A percentile compares a stretch with the other conserved stretches of the same genome.
Evolutionary conservation across 2,797 vertebrate species (phyloP).

Genomic region (Cirrhinus molitorella): DNA sequence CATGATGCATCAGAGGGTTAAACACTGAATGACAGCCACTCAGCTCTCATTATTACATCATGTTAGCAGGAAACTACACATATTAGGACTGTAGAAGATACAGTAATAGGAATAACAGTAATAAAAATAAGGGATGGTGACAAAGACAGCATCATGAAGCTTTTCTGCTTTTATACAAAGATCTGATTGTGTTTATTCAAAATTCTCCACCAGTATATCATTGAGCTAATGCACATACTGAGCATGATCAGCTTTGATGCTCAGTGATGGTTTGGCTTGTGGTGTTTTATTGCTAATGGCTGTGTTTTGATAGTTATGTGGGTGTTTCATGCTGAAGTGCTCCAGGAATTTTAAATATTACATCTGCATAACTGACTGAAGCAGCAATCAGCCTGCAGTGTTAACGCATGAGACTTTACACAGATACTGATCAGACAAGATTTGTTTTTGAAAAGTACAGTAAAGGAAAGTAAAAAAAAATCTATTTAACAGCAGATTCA

Average conservation of each 20-base stretch:
- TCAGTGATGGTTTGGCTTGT: background rate
- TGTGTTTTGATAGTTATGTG: background rate
- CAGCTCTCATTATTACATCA: background rate
- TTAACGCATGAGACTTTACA: no score
- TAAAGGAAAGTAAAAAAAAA: no score
- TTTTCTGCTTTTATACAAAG: background rate
- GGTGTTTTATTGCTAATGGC: background rate
- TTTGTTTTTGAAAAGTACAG: no score
- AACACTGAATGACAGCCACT: background rate
- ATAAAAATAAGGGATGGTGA: background rate
- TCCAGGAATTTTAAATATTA: constrained; percentile 16
- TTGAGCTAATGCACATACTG: background rate
- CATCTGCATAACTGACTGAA: constrained; percentile 21
- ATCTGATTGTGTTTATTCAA: background rate
- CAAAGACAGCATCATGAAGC: background rate
- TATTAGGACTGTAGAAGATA: background rate
- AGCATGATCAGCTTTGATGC: background rate
- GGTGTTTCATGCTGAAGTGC: constrained; percentile 15
- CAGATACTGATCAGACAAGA: no score
- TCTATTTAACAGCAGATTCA: no score
- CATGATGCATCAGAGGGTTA: no score
- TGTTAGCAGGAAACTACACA: background rate
- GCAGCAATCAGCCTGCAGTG: background rate
- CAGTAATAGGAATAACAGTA: background rate
- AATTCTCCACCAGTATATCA: background rate